phyloP scores from a whole-genome alignment of 2,113 vertebrate species.

The Misgurnus anguillicaudatus region DNA sequence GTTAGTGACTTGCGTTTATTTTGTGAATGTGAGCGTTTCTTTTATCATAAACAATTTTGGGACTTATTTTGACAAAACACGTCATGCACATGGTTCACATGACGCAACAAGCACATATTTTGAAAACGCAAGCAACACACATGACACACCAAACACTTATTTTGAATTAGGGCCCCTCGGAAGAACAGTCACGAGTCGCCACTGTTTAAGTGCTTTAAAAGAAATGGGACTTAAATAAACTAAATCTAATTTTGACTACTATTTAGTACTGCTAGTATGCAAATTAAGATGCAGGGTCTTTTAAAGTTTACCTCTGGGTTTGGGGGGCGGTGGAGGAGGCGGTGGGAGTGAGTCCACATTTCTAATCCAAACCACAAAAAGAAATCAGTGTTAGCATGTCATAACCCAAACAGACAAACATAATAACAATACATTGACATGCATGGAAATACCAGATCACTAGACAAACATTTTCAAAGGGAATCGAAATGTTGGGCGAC shows the following conservation, averaged over 20 bases:
- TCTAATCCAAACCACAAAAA: constrained; percentile 26
- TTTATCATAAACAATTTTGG: too few species aligned
- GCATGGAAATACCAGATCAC: background rate
- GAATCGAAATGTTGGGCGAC: background rate
- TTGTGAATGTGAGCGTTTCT: too few species aligned
- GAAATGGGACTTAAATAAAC: too few species aligned
- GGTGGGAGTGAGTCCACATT: constrained; percentile 44
- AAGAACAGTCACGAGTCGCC: too few species aligned
- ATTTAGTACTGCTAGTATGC: background rate
- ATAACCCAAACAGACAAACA: background rate
- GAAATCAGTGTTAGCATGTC: background rate
- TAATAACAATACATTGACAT: background rate
- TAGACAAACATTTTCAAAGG: background rate
- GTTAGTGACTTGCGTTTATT: too few species aligned
- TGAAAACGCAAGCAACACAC: too few species aligned
- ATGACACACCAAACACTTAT: too few species aligned
- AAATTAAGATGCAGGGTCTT: background rate
- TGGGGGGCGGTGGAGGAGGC: constrained; percentile 56
- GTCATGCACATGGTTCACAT: too few species aligned
- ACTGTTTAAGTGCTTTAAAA: too few species aligned
- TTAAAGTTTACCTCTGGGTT: constrained; percentile 53
- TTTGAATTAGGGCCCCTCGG: too few species aligned
- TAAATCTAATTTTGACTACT: background rate
- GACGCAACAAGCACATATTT: too few species aligned
- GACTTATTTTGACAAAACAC: too few species aligned